Evolutionary conservation across 2,113 vertebrate genomes (phyloP).

Genomic region (Cochlearius cochlearius): DNA sequence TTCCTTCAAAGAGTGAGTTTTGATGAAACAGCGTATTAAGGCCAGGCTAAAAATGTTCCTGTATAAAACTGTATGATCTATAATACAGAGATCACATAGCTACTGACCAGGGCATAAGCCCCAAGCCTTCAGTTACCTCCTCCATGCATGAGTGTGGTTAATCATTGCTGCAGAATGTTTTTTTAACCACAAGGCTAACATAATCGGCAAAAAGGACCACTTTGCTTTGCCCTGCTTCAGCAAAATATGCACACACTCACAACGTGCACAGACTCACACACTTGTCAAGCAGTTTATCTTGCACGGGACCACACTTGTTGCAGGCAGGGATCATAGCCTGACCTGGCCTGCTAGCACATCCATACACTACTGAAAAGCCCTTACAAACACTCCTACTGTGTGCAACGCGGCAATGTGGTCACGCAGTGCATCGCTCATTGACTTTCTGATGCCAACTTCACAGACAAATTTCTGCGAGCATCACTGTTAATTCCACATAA

Average conservation of each 20-base stretch:
- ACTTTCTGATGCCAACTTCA: neutral
- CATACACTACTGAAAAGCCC: neutral
- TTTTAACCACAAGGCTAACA: neutral
- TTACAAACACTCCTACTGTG: neutral
- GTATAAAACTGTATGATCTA: neutral
- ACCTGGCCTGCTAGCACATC: neutral
- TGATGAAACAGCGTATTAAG: neutral
- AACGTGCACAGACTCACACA: neutral
- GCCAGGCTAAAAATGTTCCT: neutral
- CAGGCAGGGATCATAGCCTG: neutral
- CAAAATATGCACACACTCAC: neutral
- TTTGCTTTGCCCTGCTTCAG: neutral
- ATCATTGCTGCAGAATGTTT: neutral
- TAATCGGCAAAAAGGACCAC: neutral
- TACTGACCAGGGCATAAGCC: neutral
- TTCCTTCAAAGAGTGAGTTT: neutral
- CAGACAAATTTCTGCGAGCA: neutral
- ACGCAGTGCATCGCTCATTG: accelerated
- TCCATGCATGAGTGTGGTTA: neutral
- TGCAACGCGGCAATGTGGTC: accelerated
- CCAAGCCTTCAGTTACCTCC: neutral
- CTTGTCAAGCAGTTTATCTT: neutral
- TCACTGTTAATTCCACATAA: neutral
- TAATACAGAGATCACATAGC: neutral
- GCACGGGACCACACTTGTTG: neutral